Evolutionary conservation across 2,888 invertebrate genomes (phyloP), one percentile per base, ranked within the genome.

Genomic region (Nomada hirtipes): DNA sequence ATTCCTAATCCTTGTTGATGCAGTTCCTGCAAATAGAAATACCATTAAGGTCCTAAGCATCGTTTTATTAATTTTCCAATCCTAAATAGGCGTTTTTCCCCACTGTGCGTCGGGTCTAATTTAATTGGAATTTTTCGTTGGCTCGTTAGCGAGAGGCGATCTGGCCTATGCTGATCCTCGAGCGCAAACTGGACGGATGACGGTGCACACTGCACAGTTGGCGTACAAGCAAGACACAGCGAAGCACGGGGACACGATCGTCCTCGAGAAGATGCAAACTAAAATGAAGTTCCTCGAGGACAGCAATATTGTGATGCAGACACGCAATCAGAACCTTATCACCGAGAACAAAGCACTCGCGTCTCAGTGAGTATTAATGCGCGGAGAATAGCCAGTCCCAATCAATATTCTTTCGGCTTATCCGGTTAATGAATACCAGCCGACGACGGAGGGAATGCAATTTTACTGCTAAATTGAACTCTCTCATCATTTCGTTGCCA

Each of bases 241-340:
- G 23, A 80, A 64, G 23, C 69, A 80, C 44, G 82, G 53, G 65
- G 80, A 88, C 23, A 60, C 79, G 18, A 71, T 84, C 15, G 44
- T 44, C 23, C 7, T 64, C 26, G 86, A 88, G 61, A 88, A 74
- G 47, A 65, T 88, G 50, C 86, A 82, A 42, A 71, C 83, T 29
- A 85, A 78, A 42, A 64, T 90, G 50, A 88, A 84, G 53, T 81
- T 87, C 47, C 87, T 92, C 57, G 91, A 92, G 72, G 90, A 91
- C 67, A 89, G 87, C 74, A 91, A 91, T 47, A 79, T 81, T n/a
- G 86, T 88, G 4, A 85, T 92, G 82, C 89, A 90, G 70, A 88
- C 86, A 53, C 86, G 90, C n/a, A 91, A 89, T 69, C 85, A 89
- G 26, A 89, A 89, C 70, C 89, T 92, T 4, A 76, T 90, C n/a